phyloP scores from a whole-genome alignment of 2,797 vertebrate species.

The Phrynocephalus vlangalii region DNA sequence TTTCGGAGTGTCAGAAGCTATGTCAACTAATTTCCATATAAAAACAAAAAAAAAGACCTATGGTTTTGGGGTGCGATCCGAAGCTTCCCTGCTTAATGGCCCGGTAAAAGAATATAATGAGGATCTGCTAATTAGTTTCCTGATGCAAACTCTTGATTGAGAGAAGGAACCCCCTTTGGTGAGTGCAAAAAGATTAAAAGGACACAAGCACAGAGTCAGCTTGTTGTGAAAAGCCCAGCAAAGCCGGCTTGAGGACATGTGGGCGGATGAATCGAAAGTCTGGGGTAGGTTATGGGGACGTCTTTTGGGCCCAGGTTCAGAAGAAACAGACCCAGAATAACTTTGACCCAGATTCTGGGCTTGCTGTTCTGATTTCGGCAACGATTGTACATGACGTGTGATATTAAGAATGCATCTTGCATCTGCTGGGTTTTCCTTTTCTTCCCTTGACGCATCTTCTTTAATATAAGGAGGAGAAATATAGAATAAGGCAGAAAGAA shows the following conservation, averaged over 20 bases:
- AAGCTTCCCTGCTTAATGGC: background rate
- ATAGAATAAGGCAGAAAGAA: background rate
- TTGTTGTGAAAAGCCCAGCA: background rate
- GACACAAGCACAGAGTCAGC: background rate
- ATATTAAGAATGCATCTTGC: background rate
- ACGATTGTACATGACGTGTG: background rate
- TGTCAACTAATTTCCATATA: background rate
- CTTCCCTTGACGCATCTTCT: conserved; percentile 7
- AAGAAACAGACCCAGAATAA: background rate
- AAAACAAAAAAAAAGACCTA: background rate
- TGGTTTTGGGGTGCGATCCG: too few relatives aligned
- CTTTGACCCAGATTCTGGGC: background rate
- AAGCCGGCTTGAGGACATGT: background rate
- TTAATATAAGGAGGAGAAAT: background rate
- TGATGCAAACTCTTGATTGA: background rate
- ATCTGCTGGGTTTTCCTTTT: background rate
- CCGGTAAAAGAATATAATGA: background rate
- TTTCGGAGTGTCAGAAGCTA: background rate
- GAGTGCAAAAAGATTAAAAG: background rate
- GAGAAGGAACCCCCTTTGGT: background rate
- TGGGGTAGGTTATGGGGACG: background rate
- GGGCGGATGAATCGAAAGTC: background rate
- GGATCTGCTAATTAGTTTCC: background rate
- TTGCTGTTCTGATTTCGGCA: too few relatives aligned
- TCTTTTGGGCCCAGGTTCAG: background rate